These are phyloP conservation scores for Alloplasta piceator DNA, from an alignment of 2,888 invertebrate genomes.

Conservation along the genomic window DNA sequence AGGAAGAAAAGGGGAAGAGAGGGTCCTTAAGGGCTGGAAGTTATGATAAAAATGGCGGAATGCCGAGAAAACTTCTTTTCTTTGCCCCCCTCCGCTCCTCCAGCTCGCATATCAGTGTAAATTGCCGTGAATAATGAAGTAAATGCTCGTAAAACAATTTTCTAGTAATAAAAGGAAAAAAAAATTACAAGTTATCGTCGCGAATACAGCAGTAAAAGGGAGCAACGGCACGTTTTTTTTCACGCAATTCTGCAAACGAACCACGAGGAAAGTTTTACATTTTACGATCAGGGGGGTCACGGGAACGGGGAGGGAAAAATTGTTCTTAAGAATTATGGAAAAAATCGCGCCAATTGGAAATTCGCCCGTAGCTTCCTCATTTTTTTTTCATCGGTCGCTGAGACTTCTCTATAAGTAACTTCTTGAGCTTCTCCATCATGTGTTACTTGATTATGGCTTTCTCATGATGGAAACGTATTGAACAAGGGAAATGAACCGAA, in stretches of 20 bases:
- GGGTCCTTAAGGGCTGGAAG: neutral
- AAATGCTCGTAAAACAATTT: constrained; percentile 38
- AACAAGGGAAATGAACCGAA: no score
- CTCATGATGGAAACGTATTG: no score
- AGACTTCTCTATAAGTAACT: no score
- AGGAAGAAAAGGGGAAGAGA: neutral
- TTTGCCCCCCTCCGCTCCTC: neutral
- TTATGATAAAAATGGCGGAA: constrained; percentile 62
- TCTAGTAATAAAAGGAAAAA: neutral
- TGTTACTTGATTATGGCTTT: no score
- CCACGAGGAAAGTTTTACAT: no score
- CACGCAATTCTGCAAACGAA: no score
- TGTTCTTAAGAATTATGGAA: neutral
- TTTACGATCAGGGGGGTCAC: no score
- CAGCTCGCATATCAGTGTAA: constrained; percentile 9
- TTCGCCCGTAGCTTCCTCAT: neutral
- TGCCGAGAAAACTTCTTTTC: constrained; percentile 29
- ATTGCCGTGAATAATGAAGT: constrained; percentile 39
- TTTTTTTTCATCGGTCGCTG: no score
- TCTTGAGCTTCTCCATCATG: no score
- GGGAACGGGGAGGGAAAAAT: neutral
- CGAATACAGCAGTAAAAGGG: neutral
- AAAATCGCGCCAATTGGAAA: neutral
- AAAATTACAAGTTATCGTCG: constrained; percentile 9
- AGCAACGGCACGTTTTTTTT: neutral